phyloP scores from a whole-genome alignment of 1,140 invertebrate genomes.

The Pentalonia nigronervosa region DNA sequence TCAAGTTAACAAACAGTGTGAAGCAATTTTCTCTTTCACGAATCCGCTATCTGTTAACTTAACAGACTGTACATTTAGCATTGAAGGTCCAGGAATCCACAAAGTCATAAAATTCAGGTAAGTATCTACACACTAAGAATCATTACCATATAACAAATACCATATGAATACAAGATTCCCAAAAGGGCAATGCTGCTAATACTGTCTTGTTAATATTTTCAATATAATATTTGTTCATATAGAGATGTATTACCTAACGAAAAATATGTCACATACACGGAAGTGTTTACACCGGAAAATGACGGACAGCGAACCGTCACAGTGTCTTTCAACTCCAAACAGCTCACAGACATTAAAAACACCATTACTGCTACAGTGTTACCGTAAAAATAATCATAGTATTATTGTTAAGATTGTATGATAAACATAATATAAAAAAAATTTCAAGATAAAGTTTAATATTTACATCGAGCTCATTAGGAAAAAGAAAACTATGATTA shows the following conservation, averaged over 20 bases:
- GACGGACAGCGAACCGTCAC: conserved; percentile 21
- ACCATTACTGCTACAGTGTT: not conserved
- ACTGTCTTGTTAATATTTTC: not conserved
- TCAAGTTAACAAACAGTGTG: conserved; percentile 14
- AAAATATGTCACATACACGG: conserved; percentile 24
- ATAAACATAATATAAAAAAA: not conserved
- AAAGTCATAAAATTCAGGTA: conserved; percentile 46
- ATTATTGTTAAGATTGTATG: not conserved
- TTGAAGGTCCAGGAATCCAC: conserved; percentile 34
- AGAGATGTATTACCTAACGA: conserved; percentile 34
- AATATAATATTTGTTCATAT: not conserved
- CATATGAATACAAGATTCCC: not conserved
- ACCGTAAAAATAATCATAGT: not conserved
- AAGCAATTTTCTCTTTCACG: conserved; percentile 21
- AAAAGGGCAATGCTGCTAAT: fast-evolving
- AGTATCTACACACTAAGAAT: not conserved
- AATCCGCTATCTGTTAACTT: conserved; percentile 1
- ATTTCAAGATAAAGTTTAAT: not conserved
- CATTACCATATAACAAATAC: not conserved
- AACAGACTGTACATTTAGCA: conserved; percentile 36
- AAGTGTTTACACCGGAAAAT: conserved; percentile 33
- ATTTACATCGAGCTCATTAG: not conserved
- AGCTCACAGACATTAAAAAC: conserved; percentile 47
- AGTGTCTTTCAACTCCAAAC: conserved; percentile 36
- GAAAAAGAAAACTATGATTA: not conserved